These are phyloP conservation scores for Garra rufa DNA, from an alignment of 2,113 vertebrate genomes.

Conservation along the genomic window DNA sequence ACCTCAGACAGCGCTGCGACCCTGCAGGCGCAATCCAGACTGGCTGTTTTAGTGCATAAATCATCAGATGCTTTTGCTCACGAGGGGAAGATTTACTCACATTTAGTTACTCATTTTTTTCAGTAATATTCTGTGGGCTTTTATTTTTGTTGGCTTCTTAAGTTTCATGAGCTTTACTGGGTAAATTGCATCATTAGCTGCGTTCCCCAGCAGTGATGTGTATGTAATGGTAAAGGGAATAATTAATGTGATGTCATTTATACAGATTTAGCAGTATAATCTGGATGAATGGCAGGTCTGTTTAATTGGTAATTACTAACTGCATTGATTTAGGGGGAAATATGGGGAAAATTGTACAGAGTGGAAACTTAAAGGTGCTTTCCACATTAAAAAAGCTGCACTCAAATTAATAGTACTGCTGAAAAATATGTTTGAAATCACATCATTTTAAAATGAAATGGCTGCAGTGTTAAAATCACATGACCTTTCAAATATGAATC, in stretches of 20 bases:
- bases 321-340: neutral
- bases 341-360: neutral
- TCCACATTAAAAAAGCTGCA: conserved; percentile 7
- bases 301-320: conserved; percentile 41
- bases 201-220: neutral
- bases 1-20: conserved; percentile 20
- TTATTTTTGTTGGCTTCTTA: neutral
- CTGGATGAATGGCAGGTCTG: conserved; percentile 28
- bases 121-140: neutral
- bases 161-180: neutral
- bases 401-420: neutral
- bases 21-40: neutral
- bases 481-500: neutral
- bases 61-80: neutral
- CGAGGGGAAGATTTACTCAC: neutral
- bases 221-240: conserved; percentile 28
- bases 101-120: too few relatives aligned
- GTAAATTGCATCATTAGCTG: conserved; percentile 4
- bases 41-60: conserved; percentile 45
- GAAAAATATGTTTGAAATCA: neutral
- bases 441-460: neutral
- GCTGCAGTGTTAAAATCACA: neutral
- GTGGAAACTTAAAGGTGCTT: neutral
- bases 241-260: conserved; percentile 30
- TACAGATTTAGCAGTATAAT: neutral